Evolutionary conservation across 2,113 vertebrate species (phyloP).

Genomic region (Synodontis membranacea): DNA sequence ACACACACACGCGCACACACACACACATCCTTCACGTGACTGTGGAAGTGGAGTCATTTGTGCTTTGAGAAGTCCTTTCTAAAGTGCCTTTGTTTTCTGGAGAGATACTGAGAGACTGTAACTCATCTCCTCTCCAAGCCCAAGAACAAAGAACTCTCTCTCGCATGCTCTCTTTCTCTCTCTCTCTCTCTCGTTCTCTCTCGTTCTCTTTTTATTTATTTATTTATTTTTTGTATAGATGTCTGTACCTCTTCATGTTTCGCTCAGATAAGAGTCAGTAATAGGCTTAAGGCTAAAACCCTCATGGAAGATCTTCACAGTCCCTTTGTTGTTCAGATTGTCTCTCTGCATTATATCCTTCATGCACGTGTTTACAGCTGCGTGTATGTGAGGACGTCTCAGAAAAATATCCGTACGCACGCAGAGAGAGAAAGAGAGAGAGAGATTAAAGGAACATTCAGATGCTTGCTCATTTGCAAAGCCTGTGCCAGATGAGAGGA

Average conservation of each 20-base stretch:
- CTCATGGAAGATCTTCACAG: constrained; percentile 30
- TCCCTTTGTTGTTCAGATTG: constrained; percentile 13
- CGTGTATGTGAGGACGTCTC: not conserved
- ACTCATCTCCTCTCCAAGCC: constrained; percentile 58
- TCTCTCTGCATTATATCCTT: constrained; percentile 16
- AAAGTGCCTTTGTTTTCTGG: constrained; percentile 48
- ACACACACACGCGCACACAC: constrained; percentile 23
- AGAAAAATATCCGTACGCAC: not conserved
- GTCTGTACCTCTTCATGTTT: constrained; percentile 43
- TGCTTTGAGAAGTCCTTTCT: constrained; percentile 32
- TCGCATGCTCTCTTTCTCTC: constrained; percentile 23
- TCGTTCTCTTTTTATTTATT: constrained; percentile 9
- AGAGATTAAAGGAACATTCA: not conserved
- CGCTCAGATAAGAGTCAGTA: constrained; percentile 47
- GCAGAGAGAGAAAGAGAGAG: not conserved
- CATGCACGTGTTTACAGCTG: constrained; percentile 8
- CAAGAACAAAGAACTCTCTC: constrained; percentile 50
- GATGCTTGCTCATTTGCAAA: not conserved
- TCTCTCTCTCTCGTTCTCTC: constrained; percentile 25
- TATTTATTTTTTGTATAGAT: constrained; percentile 17
- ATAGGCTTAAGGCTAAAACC: constrained; percentile 53
- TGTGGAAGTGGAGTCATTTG: constrained; percentile 18
- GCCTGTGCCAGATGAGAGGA: not conserved
- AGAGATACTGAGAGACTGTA: constrained; percentile 57
- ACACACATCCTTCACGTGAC: constrained; percentile 30